Percentiles rank a stretch among this genome's conserved stretches.
These are phyloP conservation scores for honey bee (Apis mellifera) DNA, from an alignment of 1,140 invertebrate species.

Conservation along the genomic window Amel_HAv3.1 CM009931.2:17101001-17101500, in stretches of 20 bases:
- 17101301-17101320: not conserved
- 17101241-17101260: constrained; percentile 1
- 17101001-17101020: constrained; percentile 24
- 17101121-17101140: no score
- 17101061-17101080: constrained; percentile 32
- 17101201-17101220: not conserved
- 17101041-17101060: constrained; percentile 34
- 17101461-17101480: no score
- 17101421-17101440: no score
- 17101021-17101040: constrained; percentile 15
- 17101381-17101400: not conserved
- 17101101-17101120: constrained; percentile 14
- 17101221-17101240: not conserved
- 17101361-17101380: not conserved
- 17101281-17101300: not conserved
- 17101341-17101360: not conserved
- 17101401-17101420: no score
- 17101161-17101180: not conserved
- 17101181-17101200: constrained; percentile 23
- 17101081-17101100: constrained; percentile 23
- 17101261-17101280: not conserved
- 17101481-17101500: no score
- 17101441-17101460: no score
- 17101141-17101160: not conserved
- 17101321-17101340: not conserved